Base-by-base conservation (phyloP, 2,797 vertebrate genomes). In the Sebastes miniatus region DNA sequence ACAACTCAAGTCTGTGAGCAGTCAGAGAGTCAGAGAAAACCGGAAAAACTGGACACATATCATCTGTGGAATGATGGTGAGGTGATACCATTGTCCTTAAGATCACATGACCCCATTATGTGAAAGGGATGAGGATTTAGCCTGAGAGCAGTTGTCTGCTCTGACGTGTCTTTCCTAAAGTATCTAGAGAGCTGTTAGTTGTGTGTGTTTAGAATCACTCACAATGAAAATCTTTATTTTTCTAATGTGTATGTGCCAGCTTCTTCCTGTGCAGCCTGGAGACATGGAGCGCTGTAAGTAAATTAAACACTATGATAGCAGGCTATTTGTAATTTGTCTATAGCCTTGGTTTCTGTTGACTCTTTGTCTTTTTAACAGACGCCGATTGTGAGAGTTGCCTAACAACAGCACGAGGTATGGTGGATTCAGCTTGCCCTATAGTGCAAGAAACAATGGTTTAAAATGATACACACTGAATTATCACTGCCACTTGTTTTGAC, bases 351-450 rank as follows among this genome's bases (percentile, higher is more conserved):
- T 64, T 76, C 7, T 64, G 14, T 52, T 73, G 50, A 69, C 52
- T 75, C 25, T 68, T 76, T 20, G 20, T 77, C 1, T 83, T 78
- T 83, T 84, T 58, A 47, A 76, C 90, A 95, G 94, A 90, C 31
- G 62, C 75, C 29, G 90, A 93, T 73, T 95, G 95, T 85, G 90
- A 95, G 81, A 94, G 87, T 77, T 96, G 95, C 83, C 85, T 95
- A 29, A 84, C 79, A 72, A 87, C 85, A 47, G 91, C 91, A 70
- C 77, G 66, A 87, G 95, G 94, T 95, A 88, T 36, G 74, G 27
- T 70, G 25, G 18, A 89, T 61, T 62, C 24, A 64, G 7, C 47
- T 80, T 71, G 9, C 22, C 10, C 66, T 25, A 1, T 8, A 22
- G 13, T 76, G 52, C 58, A 61, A 10, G 18, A 50, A 18, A 9